Percentiles rank a stretch among this genome's conserved stretches.
These are phyloP conservation scores for Antennarius striatus DNA, from an alignment of 2,113 vertebrate genomes.

Conservation along the genomic window DNA sequence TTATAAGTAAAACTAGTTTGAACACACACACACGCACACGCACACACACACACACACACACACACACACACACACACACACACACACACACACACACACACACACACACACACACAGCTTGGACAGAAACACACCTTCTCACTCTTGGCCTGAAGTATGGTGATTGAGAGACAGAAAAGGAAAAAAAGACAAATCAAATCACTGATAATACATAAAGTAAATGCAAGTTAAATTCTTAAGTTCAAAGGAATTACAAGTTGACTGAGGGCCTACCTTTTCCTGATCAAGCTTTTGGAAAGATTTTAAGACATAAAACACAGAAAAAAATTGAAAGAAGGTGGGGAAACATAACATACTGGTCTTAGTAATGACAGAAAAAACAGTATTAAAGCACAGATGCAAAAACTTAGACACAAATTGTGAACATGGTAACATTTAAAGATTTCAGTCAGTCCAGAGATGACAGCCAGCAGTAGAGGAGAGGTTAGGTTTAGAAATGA, in stretches of 20 bases:
- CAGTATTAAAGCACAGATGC: too few relatives aligned
- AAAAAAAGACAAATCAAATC: conserved; percentile 1
- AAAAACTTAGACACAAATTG: too few relatives aligned
- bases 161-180: not conserved
- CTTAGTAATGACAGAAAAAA: not conserved
- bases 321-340: not conserved
- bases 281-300: conserved; percentile 45
- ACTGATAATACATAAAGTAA: conserved; percentile 4
- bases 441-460: too few relatives aligned
- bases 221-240: too few relatives aligned
- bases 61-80: not conserved
- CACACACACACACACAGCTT: not conserved
- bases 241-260: too few relatives aligned
- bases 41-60: not conserved
- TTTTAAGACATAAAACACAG: conserved; percentile 2
- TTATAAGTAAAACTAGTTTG: not conserved
- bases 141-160: conserved; percentile 39
- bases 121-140: conserved; percentile 66
- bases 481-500: too few relatives aligned
- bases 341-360: too few relatives aligned
- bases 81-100: not conserved
- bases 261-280: conserved; percentile 64
- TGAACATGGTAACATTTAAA: too few relatives aligned
- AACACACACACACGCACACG: not conserved
- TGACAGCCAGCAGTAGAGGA: too few relatives aligned